Evolutionary conservation across 2,888 invertebrate species (phyloP).

Genomic region (Diloba caeruleocephala): DNA sequence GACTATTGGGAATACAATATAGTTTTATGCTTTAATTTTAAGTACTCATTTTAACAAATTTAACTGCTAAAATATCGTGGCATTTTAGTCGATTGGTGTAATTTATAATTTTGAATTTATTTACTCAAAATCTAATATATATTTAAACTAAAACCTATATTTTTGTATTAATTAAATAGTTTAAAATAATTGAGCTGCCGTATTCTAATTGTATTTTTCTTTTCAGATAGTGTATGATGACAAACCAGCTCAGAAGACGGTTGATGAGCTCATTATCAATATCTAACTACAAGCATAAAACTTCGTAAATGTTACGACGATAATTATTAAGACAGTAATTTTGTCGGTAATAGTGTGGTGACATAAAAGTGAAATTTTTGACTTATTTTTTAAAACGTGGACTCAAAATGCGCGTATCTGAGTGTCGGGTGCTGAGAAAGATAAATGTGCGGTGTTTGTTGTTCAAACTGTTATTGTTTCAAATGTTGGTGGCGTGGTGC

Average conservation of each 20-base stretch:
- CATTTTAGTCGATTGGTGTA: conserved; percentile 11
- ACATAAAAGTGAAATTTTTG: conserved; percentile 45
- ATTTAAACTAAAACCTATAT: conserved; percentile 13
- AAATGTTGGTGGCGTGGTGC: conserved; percentile 81
- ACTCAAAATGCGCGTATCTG: conserved; percentile 73
- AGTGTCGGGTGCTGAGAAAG: conserved; percentile 75
- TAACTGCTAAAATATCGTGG: conserved; percentile 14
- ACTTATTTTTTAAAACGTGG: conserved; percentile 56
- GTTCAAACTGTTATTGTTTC: conserved; percentile 82
- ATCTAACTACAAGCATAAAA: conserved; percentile 84
- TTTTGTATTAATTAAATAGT: conserved; percentile 16
- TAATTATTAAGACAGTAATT: conserved; percentile 39
- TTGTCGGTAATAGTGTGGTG: conserved; percentile 55
- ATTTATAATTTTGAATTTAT: conserved; percentile 15
- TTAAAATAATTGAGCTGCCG: conserved; percentile 14
- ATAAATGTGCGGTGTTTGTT: conserved; percentile 83
- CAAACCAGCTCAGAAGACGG: conserved; percentile 72
- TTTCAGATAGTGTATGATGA: conserved; percentile 85
- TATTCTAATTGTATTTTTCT: conserved; percentile 52
- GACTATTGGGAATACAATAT: no score
- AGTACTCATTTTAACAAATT: conserved; percentile 2
- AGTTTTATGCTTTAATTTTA: conserved; percentile 5
- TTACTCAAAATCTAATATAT: conserved; percentile 9
- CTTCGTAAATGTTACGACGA: conserved; percentile 61
- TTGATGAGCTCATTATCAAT: conserved; percentile 74